Base-by-base conservation (phyloP, 2,888 invertebrate species). In the Nyleta sp. region DNA sequence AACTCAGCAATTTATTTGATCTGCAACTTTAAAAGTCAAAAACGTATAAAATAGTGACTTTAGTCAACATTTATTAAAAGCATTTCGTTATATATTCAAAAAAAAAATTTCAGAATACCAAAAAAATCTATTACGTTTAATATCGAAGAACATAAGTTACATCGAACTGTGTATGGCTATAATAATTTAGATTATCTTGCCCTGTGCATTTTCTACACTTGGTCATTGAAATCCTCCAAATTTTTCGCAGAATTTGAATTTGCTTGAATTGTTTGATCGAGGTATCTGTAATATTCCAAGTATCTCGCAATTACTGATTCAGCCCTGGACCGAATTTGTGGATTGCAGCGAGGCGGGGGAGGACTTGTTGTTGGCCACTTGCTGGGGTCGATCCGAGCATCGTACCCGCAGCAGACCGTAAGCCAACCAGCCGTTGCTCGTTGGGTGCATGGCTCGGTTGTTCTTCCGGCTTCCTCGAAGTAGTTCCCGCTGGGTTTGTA, bases 401-500 rank as follows among this genome's bases (percentile, higher is more conserved):
- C 89, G 85, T 28, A 88, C 86, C 76, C 90, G 87, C 57, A 90
- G 82, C 55, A 90, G 68, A 2, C 88, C 88, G 73, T 89, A 90
- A 20, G 88, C 84, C 20, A 90, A 75, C 90, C 90, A 89, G 15
- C 88, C 88, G 83, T 85, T 88, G 80, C 80, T 82, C 68, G 84
- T 86, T 68, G 83, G 85, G 42, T 80, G 83, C 74, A 78, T 77
- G 24, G 80, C 79, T 65, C 83, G 82, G 67, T 81, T n/a, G n/a
- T n/a, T 87, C 78, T 90, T 89, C 33, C 87, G 83, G 65, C 82
- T 86, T 42, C 85, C 87, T 0, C 93, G 92, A 48, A 92, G 87
- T 42, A 94, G 92, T 76, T 96, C 94, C 78, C 95, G 95, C 84
- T 96, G 95, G 74, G 95, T 91, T 86, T 96, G 96, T 85, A 95